Evolutionary conservation across 2,113 vertebrate species (phyloP).

Genomic region (Daubentonia madagascariensis): DNA sequence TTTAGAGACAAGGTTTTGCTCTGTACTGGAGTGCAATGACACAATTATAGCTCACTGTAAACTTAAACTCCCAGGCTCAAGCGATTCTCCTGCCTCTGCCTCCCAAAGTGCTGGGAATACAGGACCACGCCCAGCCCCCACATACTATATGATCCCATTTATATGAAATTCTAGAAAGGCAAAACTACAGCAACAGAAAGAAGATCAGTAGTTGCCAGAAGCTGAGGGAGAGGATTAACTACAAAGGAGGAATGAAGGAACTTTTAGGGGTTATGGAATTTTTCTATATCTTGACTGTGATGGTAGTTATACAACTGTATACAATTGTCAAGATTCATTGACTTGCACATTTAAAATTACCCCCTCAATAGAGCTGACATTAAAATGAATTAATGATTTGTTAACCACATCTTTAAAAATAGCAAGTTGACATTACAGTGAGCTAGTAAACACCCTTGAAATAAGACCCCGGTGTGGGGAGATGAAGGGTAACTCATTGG

Average conservation of each 20-base stretch:
- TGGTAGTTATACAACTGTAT: background rate
- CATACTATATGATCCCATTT: background rate
- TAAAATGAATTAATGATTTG: conserved; percentile 46
- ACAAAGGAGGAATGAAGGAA: background rate
- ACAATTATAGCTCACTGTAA: no score
- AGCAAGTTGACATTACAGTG: conserved; percentile 42
- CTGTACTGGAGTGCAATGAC: no score
- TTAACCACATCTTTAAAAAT: conserved; percentile 55
- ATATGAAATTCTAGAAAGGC: background rate
- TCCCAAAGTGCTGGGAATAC: no score
- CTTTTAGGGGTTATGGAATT: background rate
- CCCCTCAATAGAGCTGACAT: background rate
- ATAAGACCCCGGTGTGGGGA: conserved; percentile 43
- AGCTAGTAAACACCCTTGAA: conserved; percentile 27
- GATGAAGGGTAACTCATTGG: conserved; percentile 52
- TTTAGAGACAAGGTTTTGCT: no score
- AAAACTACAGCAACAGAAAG: background rate
- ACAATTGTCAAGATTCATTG: background rate
- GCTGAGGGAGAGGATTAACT: background rate
- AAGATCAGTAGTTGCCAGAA: background rate
- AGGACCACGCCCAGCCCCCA: background rate
- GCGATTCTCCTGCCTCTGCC: no score
- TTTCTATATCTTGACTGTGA: background rate
- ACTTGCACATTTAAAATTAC: background rate
- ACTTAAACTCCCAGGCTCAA: no score